Conservation (phyloP, 2,888 invertebrate genomes). For the Chloromyia formosa region DNA sequence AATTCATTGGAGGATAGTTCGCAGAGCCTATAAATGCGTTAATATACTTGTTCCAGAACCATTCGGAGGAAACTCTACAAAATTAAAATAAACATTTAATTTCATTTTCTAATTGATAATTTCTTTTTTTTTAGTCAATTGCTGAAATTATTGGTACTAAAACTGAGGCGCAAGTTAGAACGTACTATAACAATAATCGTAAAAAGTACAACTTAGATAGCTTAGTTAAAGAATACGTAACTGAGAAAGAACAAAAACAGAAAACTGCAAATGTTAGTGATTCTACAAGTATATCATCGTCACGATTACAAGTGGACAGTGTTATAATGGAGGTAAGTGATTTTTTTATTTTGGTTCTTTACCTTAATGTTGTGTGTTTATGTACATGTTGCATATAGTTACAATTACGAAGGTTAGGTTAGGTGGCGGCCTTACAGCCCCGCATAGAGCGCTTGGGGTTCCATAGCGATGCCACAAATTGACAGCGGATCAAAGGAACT, state of each 20-base stretch:
- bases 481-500: too few relatives aligned
- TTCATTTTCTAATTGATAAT: too few relatives aligned
- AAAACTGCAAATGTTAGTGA: conserved; percentile 63
- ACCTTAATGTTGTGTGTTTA: conserved; percentile 15
- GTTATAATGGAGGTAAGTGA: conserved; percentile 56
- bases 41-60: too few relatives aligned
- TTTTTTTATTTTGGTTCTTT: not conserved
- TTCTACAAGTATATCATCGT: conserved; percentile 58
- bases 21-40: too few relatives aligned
- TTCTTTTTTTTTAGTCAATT: conserved; percentile 79
- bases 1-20: too few relatives aligned
- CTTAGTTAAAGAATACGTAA: conserved; percentile 85
- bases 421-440: too few relatives aligned
- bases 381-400: too few relatives aligned
- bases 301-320: conserved; percentile 53
- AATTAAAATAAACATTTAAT: too few relatives aligned
- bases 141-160: conserved; percentile 95
- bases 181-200: conserved; percentile 91
- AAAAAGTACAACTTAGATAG: conserved; percentile 88
- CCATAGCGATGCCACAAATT: too few relatives aligned
- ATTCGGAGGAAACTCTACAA: too few relatives aligned
- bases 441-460: too few relatives aligned
- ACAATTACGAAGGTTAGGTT: too few relatives aligned
- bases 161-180: conserved; percentile 90
- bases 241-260: conserved; percentile 70